Base-by-base conservation (phyloP, 2,888 invertebrate species). In the Drosophila mimica region DNA sequence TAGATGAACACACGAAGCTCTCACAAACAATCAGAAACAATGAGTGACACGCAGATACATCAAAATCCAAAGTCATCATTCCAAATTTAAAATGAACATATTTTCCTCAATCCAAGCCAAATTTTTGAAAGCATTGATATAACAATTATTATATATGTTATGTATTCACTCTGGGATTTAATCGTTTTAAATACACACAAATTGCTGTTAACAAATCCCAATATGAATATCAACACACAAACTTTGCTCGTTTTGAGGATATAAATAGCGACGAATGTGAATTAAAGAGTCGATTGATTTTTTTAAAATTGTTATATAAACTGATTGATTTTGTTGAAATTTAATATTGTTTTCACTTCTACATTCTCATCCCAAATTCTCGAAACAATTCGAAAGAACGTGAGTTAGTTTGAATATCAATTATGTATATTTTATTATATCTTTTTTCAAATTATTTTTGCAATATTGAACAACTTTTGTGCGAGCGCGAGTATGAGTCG, bases 281-380 rank as follows among this genome's bases (percentile, higher is more conserved):
- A 82, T 70, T 79, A 28, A 53, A 62, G 61, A 83, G 49, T 40
- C 48, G 49, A 74, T 36, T 66, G 46, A 60, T 66, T 60, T 65
- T 53, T 38, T 63, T 52, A 60, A 60, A 62, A 58, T 48, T 49
- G 65, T 72, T 68, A 72, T 80, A 75, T 68, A 87, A 84, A 79
- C 77, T 88, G 67, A 88, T 82, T 77, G 64, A 89, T 89, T 89
- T 88, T 61, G 57, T 89, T 65, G 59, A 88, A 85, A 85, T 88
- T 82, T 36, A 81, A 85, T 88, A 83, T 76, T 79, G 87, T 83
- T 83, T 79, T 64, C 74, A 71, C 59, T 76, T 70, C 51, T 72
- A 67, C 66, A 79, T 74, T 69, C 74, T 58, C 9, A 56, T 40
- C 57, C 61, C 52, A 58, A 56, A 67, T 25, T 70, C 34, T 70